Percentiles rank a stretch among this genome's conserved stretches.
phyloP scores from a whole-genome alignment of 2,797 vertebrate species.

The Scomberomorus guttatus region DNA sequence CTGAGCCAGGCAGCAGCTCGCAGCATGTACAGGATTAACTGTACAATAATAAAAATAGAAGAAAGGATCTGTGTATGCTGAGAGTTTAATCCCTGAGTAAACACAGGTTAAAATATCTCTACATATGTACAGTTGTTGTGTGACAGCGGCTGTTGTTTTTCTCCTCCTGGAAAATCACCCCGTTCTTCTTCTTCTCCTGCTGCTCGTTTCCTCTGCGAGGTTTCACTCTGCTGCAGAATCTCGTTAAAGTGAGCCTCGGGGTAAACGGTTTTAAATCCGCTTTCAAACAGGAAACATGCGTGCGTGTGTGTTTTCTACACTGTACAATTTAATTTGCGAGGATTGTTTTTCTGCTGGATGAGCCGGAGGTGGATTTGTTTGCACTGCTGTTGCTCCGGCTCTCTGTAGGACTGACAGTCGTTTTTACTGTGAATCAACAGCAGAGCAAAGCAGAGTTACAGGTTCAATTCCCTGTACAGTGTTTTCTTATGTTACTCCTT shows the following conservation, averaged over 20 bases:
- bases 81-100: constrained; percentile 18
- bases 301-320: background rate
- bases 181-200: background rate
- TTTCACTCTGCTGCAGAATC: background rate
- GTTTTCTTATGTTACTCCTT: too few species aligned
- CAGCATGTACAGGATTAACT: constrained; percentile 25
- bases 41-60: background rate
- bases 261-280: background rate
- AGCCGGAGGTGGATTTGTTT: constrained; percentile 33
- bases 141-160: constrained; percentile 19
- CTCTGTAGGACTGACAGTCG: background rate
- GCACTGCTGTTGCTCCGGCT: background rate
- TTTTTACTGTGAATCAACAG: background rate
- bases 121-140: background rate
- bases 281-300: constrained; percentile 5
- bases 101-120: constrained; percentile 32
- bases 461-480: background rate
- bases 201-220: background rate
- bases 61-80: background rate
- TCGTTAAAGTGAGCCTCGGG: constrained; percentile 38
- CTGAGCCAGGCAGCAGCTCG: background rate
- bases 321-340: constrained; percentile 29
- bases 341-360: constrained; percentile 18
- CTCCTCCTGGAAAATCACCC: background rate
- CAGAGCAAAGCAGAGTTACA: background rate